phyloP scores from a whole-genome alignment of 2,888 invertebrate genomes.

The Perizoma affinitatum region DNA sequence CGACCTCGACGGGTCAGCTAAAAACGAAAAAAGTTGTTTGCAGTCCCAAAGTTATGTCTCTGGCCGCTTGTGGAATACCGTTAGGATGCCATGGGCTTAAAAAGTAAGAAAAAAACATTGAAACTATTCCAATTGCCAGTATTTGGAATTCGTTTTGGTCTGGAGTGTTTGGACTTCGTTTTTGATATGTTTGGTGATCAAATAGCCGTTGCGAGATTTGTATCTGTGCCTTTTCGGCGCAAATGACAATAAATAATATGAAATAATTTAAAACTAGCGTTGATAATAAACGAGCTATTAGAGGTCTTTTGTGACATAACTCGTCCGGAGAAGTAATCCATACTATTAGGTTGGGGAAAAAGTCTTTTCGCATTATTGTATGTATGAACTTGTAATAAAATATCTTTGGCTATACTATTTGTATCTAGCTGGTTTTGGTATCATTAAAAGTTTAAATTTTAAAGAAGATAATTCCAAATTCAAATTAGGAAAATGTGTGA shows the following conservation, averaged over 20 bases:
- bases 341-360: no score
- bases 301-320: no score
- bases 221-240: slow-evolving; percentile 4
- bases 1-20: slow-evolving; percentile 71
- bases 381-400: no score
- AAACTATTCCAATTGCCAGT: slow-evolving; percentile 84
- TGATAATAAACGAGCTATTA: no score
- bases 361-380: no score
- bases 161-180: slow-evolving; percentile 57
- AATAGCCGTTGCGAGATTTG: slow-evolving; percentile 5
- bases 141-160: slow-evolving; percentile 80
- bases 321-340: no score
- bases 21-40: slow-evolving; percentile 74
- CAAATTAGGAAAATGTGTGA: no score
- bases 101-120: slow-evolving; percentile 66
- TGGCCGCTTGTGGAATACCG: slow-evolving; percentile 64
- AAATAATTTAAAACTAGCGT: no score
- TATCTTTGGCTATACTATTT: no score
- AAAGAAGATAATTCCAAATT: no score
- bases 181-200: slow-evolving; percentile 26
- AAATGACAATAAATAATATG: background rate
- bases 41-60: slow-evolving; percentile 77
- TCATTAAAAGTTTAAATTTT: no score
- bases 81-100: slow-evolving; percentile 77
- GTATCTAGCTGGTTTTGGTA: no score